Base-by-base conservation (phyloP, 1,140 invertebrate genomes). In the Brachionus rotundiformis region DNA sequence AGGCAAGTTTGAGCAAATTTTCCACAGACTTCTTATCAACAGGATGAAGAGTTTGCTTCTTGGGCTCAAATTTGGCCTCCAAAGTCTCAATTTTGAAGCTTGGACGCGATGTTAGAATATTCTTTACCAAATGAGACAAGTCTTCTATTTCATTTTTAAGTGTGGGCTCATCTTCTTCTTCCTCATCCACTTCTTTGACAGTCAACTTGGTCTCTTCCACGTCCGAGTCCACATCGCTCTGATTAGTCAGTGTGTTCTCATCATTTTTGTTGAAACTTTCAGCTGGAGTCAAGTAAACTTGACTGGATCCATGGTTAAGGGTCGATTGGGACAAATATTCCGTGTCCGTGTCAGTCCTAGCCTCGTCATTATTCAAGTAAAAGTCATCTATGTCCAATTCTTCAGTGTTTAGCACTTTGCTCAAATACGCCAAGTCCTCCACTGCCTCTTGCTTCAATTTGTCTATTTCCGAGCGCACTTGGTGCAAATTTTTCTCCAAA, bases 251-350 rank as follows among this genome's bases (percentile, higher is more conserved):
- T 11, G 68, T 44, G 41, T 73, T 73, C 36, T 73, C 39, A 3
- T 73, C 33, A 13, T 19, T 16, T 23, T 3, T 59, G n/a, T 31
- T 36, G 16, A 54, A 79, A 39, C 76, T 79, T 11, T 79, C 76
- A 39, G 76, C 76, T 11, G 76, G 76, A 6, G 76, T 79, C 33
- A 79, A 59, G 47, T 79, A 79, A 11, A 63, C 47, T 79, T 79
- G 76, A 41, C 76, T 79, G 0, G 47, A 36, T 13, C 19, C 59
- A 2, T 59, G 11, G 33, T 59, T 54, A 5, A 54, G 47, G 1
- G 47, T 79, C n/a, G 47, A 36, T 31, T 79, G 76, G 2, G 76
- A 79, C 47, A 79, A 79, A 31, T 79, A 79, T 25, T 79, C 31
- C 0, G 76, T 79, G 19, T 73, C 68, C 11, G 33, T 44, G 16